These are phyloP conservation scores for Parapristionchus giblindavisi DNA, from an alignment of 2,888 invertebrate species.

Conservation along the genomic window DNA sequence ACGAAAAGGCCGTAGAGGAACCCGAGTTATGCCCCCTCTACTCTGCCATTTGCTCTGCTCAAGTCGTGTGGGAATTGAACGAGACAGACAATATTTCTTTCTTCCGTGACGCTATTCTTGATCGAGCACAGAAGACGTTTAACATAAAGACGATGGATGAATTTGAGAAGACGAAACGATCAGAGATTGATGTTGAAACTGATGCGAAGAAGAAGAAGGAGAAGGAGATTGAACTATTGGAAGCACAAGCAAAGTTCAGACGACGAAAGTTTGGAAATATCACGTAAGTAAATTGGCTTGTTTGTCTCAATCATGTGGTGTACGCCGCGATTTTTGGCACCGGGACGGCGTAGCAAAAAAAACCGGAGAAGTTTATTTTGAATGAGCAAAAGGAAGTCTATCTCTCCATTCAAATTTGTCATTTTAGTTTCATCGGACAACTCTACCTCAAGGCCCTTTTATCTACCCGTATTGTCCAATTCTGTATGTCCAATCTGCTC, in stretches of 20 bases:
- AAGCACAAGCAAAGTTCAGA: constrained; percentile 51
- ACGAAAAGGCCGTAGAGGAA: constrained; percentile 61
- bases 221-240: constrained; percentile 42
- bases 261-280: constrained; percentile 63
- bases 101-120: constrained; percentile 54
- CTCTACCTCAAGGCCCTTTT: constrained; percentile 53
- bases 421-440: constrained; percentile 59
- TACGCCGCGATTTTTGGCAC: background rate
- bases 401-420: background rate
- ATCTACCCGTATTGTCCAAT: constrained; percentile 50
- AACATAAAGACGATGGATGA: constrained; percentile 43
- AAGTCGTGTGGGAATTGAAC: constrained; percentile 41
- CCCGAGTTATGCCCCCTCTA: constrained; percentile 58
- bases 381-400: too few species aligned
- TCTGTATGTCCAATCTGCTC: constrained; percentile 52
- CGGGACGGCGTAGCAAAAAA: too few species aligned
- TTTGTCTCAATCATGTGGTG: too few species aligned
- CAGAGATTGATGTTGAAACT: constrained; percentile 49
- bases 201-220: constrained; percentile 52
- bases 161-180: constrained; percentile 35
- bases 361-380: too few species aligned
- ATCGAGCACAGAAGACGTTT: constrained; percentile 50
- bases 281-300: constrained; percentile 41
- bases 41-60: constrained; percentile 49
- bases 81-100: constrained; percentile 37